Conservation (phyloP, 2,113 vertebrate species). For the Rana temporaria region DNA sequence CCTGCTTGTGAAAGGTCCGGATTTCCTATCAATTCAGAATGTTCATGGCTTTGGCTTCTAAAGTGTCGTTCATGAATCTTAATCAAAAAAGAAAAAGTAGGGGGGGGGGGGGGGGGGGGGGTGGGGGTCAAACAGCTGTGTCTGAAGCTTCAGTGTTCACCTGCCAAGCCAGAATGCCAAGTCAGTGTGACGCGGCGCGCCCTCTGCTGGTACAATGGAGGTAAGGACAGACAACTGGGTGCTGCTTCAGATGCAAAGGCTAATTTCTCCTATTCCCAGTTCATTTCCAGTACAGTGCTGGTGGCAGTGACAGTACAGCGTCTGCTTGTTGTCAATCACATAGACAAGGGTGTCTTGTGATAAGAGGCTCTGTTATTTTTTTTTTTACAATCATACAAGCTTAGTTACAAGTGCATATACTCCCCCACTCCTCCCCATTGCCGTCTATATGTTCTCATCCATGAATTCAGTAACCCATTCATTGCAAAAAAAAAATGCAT, state of each 20-base stretch:
- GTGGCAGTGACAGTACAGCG: background rate
- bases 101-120: background rate
- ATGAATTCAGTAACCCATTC: background rate
- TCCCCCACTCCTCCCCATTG: background rate
- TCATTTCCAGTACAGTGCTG: background rate
- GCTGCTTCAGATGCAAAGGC: slow-evolving; percentile 7
- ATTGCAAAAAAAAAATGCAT: too few relatives aligned
- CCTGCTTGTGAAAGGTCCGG: slow-evolving; percentile 18
- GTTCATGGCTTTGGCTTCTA: slow-evolving; percentile 6
- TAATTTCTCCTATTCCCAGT: background rate
- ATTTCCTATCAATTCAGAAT: slow-evolving; percentile 32
- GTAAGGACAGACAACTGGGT: background rate
- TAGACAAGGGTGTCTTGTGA: background rate
- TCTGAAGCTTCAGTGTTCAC: slow-evolving; percentile 64
- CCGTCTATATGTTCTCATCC: background rate
- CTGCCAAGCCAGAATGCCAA: slow-evolving; percentile 63
- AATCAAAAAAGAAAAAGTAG: slow-evolving; percentile 34
- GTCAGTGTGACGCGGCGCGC: slow-evolving; percentile 63
- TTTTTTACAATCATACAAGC: background rate
- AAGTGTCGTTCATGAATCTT: slow-evolving; percentile 43
- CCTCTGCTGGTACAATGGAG: slow-evolving; percentile 63
- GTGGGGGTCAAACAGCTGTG: slow-evolving; percentile 54
- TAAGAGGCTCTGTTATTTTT: background rate
- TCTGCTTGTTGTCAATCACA: background rate
- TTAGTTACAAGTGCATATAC: background rate